Conservation (phyloP, 2,797 vertebrate genomes). For the Megaceryle alcyon region DNA sequence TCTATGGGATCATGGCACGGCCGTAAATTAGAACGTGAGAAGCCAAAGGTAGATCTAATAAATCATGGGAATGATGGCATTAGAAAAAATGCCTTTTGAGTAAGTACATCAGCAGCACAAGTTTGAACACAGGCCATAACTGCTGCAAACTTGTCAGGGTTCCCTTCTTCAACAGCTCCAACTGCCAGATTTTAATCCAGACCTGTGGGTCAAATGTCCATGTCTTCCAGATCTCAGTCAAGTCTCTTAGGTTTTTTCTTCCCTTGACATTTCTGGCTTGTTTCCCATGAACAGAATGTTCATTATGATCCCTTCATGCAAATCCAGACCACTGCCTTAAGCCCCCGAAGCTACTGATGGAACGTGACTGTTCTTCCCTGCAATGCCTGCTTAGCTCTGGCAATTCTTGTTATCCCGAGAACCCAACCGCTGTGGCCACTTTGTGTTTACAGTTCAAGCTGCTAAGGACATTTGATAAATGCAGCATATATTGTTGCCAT, state of each 20-base stretch:
- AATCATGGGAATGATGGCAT: neutral
- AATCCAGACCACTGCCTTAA: neutral
- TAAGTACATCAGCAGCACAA: neutral
- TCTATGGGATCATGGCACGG: neutral
- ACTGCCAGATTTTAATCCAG: neutral
- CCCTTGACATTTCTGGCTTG: neutral
- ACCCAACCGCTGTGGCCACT: neutral
- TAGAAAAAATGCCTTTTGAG: neutral
- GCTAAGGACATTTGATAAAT: neutral
- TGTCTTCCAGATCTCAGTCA: neutral
- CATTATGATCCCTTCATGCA: neutral
- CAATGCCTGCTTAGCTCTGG: neutral
- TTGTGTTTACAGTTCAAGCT: neutral
- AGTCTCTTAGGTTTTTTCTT: neutral
- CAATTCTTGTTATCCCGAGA: neutral
- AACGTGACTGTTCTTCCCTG: neutral
- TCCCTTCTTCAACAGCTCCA: neutral
- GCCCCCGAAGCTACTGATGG: neutral
- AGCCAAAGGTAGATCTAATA: neutral
- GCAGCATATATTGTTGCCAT: neutral
- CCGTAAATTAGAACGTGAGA: neutral
- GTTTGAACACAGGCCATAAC: neutral
- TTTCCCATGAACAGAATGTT: neutral
- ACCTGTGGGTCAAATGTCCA: neutral
- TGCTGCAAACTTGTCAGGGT: neutral